Evolutionary conservation across 2,113 vertebrate genomes (phyloP), one percentile per base, ranked within the genome.

Genomic region (Carettochelys insculpta): DNA sequence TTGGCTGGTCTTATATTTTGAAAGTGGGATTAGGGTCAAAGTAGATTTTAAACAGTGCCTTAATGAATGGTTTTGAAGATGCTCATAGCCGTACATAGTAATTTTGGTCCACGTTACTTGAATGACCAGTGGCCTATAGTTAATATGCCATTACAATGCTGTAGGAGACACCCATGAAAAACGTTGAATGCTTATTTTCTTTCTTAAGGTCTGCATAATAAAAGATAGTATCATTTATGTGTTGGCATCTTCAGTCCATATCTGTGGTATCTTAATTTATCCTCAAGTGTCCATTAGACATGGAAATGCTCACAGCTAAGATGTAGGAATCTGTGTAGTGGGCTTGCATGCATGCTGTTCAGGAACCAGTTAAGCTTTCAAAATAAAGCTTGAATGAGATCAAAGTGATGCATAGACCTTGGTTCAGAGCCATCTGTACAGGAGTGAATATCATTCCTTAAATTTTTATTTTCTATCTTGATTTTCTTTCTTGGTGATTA

Each of bases 161-260:
- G 14, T 2, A 92, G n/a, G 43, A 80, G 3, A 45, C 11, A 14
- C 24, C 14, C 5, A 24, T 3, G 12, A 58, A n/a, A 31, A 2
- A 84, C 27, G 77, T 78, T 51, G 86, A 82, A 78, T 52, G 22
- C 4, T 52, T 11, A 1, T 1, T 14, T 48, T 0, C 77, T 84
- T 80, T 88, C 34, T 43, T 65, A 58, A 25, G 0, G 25, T 38
- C 43, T 2, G 2, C 17, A 20, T 48, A 8, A 6, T 89, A 27
- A 75, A 14, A 77, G 29, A 25, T 4, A 27, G 3, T 75, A 13
- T 27, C 71, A 5, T 2, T 2, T 12, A 0, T 0, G 9, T 68
- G 54, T 83, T 41, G 75, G 8, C 31, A 29, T 20, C 14, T 77
- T 47, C 34, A 77, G 41, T 85, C 41, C 29, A 29, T 50, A 77